Conservation (phyloP, 2,888 invertebrate genomes). For the Spisula subtruncata region DNA sequence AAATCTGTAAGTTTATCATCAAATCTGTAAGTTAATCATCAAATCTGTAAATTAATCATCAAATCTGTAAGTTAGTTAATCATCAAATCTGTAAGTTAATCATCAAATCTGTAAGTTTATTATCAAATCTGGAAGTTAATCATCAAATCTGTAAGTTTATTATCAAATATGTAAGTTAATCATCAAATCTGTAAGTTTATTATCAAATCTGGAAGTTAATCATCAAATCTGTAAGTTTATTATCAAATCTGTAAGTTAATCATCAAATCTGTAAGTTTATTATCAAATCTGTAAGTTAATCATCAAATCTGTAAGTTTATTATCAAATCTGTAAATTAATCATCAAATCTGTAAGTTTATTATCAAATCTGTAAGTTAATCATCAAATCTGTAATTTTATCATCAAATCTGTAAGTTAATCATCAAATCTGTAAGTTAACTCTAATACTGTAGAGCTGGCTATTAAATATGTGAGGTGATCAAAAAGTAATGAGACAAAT, state of each 20-base stretch:
- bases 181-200: conserved; percentile 89
- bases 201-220: no score
- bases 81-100: conserved; percentile 88
- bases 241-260: conserved; percentile 88
- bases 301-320: conserved; percentile 89
- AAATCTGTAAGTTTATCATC: conserved; percentile 89
- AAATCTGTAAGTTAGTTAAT: conserved; percentile 89
- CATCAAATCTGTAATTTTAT: conserved; percentile 89
- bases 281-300: conserved; percentile 88
- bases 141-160: conserved; percentile 89
- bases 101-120: conserved; percentile 89
- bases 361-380: conserved; percentile 88
- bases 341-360: conserved; percentile 89
- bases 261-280: conserved; percentile 89
- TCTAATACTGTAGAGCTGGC: no score
- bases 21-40: conserved; percentile 88
- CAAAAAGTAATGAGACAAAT: no score
- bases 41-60: conserved; percentile 88
- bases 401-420: conserved; percentile 88
- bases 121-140: no score
- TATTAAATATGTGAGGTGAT: no score
- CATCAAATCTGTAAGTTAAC: conserved; percentile 88
- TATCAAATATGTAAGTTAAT: no score
- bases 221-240: conserved; percentile 89
- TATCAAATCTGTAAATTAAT: no score